Percentiles rank a stretch among this genome's conserved stretches.
Conservation (phyloP, 2,797 vertebrate genomes). For the Momotus momota region DNA sequence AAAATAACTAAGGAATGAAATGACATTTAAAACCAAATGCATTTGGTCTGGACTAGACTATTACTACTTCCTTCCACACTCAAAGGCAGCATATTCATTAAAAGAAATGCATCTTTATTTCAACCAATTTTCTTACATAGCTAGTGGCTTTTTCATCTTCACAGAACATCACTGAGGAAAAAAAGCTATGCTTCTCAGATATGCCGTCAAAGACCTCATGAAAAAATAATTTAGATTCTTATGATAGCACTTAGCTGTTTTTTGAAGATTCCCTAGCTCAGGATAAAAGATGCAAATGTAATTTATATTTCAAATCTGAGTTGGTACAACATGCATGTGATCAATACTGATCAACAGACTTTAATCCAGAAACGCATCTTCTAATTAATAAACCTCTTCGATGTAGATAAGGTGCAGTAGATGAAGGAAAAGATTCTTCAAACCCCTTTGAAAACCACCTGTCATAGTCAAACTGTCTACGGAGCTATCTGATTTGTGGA, state of each 20-base stretch:
- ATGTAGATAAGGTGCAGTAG: background rate
- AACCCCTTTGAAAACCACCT: background rate
- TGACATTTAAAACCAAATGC: background rate
- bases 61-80: background rate
- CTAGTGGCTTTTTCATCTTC: background rate
- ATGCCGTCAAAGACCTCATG: background rate
- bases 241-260: background rate
- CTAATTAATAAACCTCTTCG: background rate
- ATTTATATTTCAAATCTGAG: constrained; percentile 1
- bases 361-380: background rate
- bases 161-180: background rate
- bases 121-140: background rate
- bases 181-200: background rate
- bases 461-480: background rate
- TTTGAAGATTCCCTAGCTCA: background rate
- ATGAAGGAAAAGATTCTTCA: background rate
- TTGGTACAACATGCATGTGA: background rate
- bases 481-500: background rate
- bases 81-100: background rate
- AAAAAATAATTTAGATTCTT: background rate
- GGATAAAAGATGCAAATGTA: background rate
- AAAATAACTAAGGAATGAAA: too few relatives aligned
- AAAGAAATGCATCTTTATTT: background rate
- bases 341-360: background rate
- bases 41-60: background rate